phyloP scores from a whole-genome alignment of 2,888 invertebrate species.

The Glyphotaelius pellucidus region DNA sequence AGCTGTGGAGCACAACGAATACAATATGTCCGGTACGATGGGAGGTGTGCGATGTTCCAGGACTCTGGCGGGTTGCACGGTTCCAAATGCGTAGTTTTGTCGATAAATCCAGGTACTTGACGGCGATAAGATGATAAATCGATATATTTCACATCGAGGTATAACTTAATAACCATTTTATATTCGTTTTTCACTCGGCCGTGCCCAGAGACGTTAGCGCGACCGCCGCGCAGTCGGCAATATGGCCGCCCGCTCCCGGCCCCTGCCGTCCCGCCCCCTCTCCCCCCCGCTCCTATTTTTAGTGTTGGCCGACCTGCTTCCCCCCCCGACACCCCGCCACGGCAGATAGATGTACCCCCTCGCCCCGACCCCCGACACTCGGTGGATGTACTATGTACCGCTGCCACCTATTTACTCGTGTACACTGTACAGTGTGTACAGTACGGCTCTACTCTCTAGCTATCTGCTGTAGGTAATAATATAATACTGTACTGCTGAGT shows the following conservation, averaged over 20 bases:
- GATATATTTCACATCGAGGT: conserved; percentile 21
- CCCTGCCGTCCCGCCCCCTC: conserved; percentile 45
- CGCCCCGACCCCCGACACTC: conserved; percentile 61
- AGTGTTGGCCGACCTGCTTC: conserved; percentile 64
- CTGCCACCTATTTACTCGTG: not conserved
- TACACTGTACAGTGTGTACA: not conserved
- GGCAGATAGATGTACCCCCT: conserved; percentile 67
- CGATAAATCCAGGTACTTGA: not conserved
- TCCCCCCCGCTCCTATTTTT: conserved; percentile 55
- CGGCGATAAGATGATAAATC: conserved; percentile 1
- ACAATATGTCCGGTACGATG: not conserved
- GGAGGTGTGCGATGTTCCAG: not conserved
- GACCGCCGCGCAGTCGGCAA: conserved; percentile 51
- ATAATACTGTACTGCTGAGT: not conserved
- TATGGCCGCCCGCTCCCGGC: conserved; percentile 52
- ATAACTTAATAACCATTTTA: not conserved
- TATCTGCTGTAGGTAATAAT: not conserved
- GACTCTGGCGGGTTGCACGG: not conserved
- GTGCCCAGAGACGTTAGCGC: conserved; percentile 45
- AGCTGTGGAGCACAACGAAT: not conserved
- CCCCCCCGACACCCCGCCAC: conserved; percentile 68
- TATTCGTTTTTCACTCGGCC: conserved; percentile 29
- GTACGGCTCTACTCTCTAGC: not conserved
- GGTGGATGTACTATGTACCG: conserved; percentile 47
- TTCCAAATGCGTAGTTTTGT: conserved; percentile 9